Evolutionary conservation across 2,888 invertebrate species (phyloP).

Genomic region (Sabellastarte sp.): DNA sequence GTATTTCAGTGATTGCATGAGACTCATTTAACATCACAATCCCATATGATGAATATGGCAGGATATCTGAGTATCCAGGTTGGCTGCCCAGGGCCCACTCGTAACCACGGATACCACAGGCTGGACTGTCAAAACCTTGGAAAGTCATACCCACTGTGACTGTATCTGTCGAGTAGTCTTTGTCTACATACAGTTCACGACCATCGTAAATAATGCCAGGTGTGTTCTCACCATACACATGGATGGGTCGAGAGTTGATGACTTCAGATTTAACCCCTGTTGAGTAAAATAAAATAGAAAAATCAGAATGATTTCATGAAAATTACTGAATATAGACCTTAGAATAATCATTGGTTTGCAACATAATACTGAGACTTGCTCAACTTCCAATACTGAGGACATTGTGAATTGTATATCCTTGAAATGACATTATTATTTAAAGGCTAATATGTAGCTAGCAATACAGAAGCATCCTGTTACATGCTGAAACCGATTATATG

Average conservation of each 20-base stretch:
- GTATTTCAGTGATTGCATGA: background rate
- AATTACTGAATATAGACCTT: too few species aligned
- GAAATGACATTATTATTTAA: too few species aligned
- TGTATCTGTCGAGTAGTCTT: background rate
- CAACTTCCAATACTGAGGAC: too few species aligned
- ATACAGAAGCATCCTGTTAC: too few species aligned
- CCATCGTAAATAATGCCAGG: background rate
- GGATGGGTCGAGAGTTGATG: background rate
- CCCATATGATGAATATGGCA: background rate
- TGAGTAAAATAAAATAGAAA: too few species aligned
- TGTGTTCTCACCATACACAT: background rate
- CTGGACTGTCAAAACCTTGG: background rate
- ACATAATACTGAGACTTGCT: too few species aligned
- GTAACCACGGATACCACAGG: constrained; percentile 1
- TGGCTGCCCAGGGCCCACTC: constrained; percentile 1
- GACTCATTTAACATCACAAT: background rate
- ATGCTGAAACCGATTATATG: too few species aligned
- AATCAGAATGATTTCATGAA: too few species aligned
- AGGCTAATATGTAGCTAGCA: too few species aligned
- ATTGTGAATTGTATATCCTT: too few species aligned
- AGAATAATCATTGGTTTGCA: too few species aligned
- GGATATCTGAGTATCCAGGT: constrained; percentile 1
- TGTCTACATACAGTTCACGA: background rate
- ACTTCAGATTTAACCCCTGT: background rate
- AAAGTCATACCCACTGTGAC: background rate